Evolutionary conservation across 92 coral and sea anemone species (phyloP).

Genomic region (Umimayanthus kanabou): DNA sequence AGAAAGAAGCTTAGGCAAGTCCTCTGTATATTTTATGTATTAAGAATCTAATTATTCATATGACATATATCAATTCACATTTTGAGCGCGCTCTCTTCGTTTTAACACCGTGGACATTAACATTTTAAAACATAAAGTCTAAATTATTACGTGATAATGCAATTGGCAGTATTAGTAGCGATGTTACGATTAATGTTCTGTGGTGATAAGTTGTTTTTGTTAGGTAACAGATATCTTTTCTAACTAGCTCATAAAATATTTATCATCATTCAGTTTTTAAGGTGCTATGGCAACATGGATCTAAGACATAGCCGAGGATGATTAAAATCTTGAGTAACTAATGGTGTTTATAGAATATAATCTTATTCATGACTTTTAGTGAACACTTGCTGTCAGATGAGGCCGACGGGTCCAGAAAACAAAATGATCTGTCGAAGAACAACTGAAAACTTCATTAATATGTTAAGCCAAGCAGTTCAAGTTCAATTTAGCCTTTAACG

Average conservation of each 20-base stretch:
- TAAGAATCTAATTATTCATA: not conserved
- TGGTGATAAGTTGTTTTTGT: not conserved
- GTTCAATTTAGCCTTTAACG: not conserved
- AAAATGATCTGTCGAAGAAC: not conserved
- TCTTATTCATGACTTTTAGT: not conserved
- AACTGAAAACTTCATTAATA: not conserved
- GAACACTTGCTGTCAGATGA: not conserved
- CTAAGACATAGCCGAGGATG: not conserved
- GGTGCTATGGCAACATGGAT: conserved; percentile 5
- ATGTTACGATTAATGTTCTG: not conserved
- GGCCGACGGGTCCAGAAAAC: not conserved
- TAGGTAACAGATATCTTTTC: conserved; percentile 6
- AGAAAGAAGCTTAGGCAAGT: not conserved
- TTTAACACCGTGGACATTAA: not conserved
- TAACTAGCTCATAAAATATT: conserved; percentile 19
- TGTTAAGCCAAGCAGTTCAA: not conserved
- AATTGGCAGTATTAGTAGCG: not conserved
- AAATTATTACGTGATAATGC: not conserved
- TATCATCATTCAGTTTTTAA: not conserved
- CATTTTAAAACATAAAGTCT: not conserved
- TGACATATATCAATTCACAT: not conserved
- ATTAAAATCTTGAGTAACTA: not conserved
- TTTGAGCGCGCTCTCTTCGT: not conserved
- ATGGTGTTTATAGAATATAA: not conserved
- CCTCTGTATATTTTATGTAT: not conserved